Percentiles rank a stretch among this genome's conserved stretches.
These are phyloP conservation scores for Pontoporia blainvillei DNA, from an alignment of 2,113 vertebrate species.

Conservation along the genomic window DNA sequence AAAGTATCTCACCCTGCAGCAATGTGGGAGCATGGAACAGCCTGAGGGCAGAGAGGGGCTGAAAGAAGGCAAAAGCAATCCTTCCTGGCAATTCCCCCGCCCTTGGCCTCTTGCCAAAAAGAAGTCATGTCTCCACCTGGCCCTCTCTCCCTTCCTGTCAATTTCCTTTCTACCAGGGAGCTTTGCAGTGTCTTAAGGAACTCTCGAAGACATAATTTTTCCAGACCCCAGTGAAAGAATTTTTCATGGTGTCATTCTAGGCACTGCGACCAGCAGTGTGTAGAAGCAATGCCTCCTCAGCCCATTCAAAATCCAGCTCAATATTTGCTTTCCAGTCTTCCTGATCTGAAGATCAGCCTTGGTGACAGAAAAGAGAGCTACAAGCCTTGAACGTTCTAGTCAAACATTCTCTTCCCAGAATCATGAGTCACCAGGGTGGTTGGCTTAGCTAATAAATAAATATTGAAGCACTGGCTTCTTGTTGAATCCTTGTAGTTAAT, in stretches of 20 bases:
- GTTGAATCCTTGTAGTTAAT: not conserved
- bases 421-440: not conserved
- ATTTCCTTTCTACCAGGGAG: constrained; percentile 3
- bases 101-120: constrained; percentile 27
- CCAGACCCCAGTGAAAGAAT: not conserved
- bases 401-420: not conserved
- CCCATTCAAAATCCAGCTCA: not conserved
- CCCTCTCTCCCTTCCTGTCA: not conserved
- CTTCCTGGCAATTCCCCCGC: not conserved
- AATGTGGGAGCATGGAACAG: constrained; percentile 20
- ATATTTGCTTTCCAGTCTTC: not conserved
- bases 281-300: not conserved
- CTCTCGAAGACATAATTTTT: constrained; percentile 15
- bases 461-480: not conserved
- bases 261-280: not conserved
- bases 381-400: not conserved
- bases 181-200: not conserved
- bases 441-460: constrained; percentile 30
- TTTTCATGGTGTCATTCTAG: not conserved
- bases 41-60: constrained; percentile 19
- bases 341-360: not conserved
- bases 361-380: constrained; percentile 36
- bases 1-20: constrained; percentile 33
- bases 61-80: constrained; percentile 12
- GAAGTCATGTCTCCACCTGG: constrained; percentile 36